Base-by-base conservation (phyloP, 2,888 invertebrate genomes). In the Drosophila monieri region DNA sequence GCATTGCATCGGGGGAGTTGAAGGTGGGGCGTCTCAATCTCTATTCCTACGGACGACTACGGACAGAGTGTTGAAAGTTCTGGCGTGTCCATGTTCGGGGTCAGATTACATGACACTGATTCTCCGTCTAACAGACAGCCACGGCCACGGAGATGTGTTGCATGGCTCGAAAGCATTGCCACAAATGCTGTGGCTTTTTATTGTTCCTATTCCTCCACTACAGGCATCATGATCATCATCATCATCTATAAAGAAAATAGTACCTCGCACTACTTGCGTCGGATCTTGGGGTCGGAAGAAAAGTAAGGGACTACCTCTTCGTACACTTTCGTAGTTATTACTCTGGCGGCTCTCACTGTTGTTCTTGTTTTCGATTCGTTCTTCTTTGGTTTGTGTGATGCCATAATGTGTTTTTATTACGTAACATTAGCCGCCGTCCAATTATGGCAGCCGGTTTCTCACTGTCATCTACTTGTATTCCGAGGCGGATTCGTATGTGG, bases 31-130 rank as follows among this genome's bases (percentile, higher is more conserved):
- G 73, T 32, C 15, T 25, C 47, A 35, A 35, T 35, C 35, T 35
- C 65, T 44, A 43, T 14, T 6, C n/a, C 49, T 84, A n/a, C 35
- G 35, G 35, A 35, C 32, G 35, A 35, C 35, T 35, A 6, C 60
- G 69, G 55, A 43, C 43, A 43, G 85, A 85, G 81, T 87, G 81
- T 87, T 81, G 81, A 81, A 81, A 81, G 85, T 78, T 87, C 85
- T 81, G 87, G 87, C 81, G 85, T 81, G 81, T 81, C 81, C 81
- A 81, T 87, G 81, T 87, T 86, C 85, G 81, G 78, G 81, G 81
- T 81, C 81, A 81, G 81, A 81, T 81, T 81, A 87, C 81, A 85
- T 81, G 81, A 85, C 87, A 81, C 81, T 86, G 87, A 81, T 81
- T 87, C 79, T 60, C 60, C 76, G 69, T 74, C 88, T 83, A 85